phyloP scores from a whole-genome alignment of 2,797 vertebrate species.

The Fistularia commersonii region DNA sequence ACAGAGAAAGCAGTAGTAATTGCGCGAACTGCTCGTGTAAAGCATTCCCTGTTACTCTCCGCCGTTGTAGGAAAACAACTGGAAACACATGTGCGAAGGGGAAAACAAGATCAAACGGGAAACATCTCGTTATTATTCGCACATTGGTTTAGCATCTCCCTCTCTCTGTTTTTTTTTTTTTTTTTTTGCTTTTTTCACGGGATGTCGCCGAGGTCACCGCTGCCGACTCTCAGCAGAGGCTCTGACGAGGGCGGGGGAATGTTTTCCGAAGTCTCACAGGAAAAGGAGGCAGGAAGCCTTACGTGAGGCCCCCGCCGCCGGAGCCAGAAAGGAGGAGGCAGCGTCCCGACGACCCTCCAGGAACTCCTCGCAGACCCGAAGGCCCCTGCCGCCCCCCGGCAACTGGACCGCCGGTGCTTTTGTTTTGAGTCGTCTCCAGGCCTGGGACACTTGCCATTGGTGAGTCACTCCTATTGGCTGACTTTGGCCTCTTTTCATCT shows the following conservation, averaged over 20 bases:
- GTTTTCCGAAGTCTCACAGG: conserved; percentile 68
- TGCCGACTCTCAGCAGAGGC: conserved; percentile 11
- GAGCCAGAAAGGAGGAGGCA: conserved; percentile 20
- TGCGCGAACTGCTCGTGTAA: too few species aligned
- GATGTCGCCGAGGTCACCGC: conserved; percentile 1
- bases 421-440: conserved; percentile 60
- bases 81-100: neutral
- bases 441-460: conserved; percentile 60
- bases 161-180: conserved; percentile 2
- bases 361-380: conserved; percentile 26
- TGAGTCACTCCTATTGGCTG: conserved; percentile 60
- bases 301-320: conserved; percentile 35
- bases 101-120: neutral
- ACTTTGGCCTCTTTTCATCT: conserved; percentile 48
- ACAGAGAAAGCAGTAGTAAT: too few species aligned
- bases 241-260: conserved; percentile 47
- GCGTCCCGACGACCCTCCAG: conserved; percentile 31
- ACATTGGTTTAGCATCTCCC: conserved; percentile 7
- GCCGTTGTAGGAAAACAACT: neutral
- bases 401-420: conserved; percentile 23
- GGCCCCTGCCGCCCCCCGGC: neutral
- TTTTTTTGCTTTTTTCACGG: neutral
- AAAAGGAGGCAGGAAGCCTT: conserved; percentile 72
- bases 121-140: conserved; percentile 5
- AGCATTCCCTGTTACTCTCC: too few species aligned